Evolutionary conservation across 2,888 invertebrate genomes (phyloP).

Genomic region (Ichneumoninae sp.): DNA sequence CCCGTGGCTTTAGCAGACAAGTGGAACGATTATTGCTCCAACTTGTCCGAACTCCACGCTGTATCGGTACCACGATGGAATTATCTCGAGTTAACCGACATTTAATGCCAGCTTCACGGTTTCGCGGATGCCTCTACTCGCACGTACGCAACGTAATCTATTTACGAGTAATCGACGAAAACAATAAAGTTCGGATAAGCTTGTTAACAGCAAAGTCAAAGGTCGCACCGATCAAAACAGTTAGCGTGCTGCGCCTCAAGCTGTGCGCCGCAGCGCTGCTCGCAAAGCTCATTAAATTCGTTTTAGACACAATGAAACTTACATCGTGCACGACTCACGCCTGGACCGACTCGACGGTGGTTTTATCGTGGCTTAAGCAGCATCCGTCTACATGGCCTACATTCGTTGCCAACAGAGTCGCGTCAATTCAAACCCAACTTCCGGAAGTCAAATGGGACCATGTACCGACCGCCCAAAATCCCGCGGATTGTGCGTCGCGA

Average conservation of each 20-base stretch:
- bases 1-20: conserved; percentile 1
- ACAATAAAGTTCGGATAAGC: not conserved
- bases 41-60: not conserved
- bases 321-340: conserved; percentile 29
- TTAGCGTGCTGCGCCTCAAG: conserved; percentile 56
- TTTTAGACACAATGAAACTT: not conserved
- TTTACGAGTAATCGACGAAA: not conserved
- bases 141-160: conserved; percentile 57
- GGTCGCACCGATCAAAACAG: conserved; percentile 57
- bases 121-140: conserved; percentile 60
- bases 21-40: conserved; percentile 13
- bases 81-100: not conserved
- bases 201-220: conserved; percentile 51
- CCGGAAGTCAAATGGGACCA: conserved; percentile 51
- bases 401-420: conserved; percentile 60
- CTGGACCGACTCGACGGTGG: conserved; percentile 70
- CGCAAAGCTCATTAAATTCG: conserved; percentile 30
- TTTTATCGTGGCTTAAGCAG: conserved; percentile 63
- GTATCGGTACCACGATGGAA: conserved; percentile 49
- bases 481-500: conserved; percentile 70
- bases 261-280: conserved; percentile 42
- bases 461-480: conserved; percentile 67
- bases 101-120: conserved; percentile 47
- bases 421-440: conserved; percentile 42
- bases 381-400: conserved; percentile 58